Percentiles rank a stretch among this genome's conserved stretches.
Conservation (phyloP, 2,113 vertebrate species). For the Phrynocephalus versicolor region DNA sequence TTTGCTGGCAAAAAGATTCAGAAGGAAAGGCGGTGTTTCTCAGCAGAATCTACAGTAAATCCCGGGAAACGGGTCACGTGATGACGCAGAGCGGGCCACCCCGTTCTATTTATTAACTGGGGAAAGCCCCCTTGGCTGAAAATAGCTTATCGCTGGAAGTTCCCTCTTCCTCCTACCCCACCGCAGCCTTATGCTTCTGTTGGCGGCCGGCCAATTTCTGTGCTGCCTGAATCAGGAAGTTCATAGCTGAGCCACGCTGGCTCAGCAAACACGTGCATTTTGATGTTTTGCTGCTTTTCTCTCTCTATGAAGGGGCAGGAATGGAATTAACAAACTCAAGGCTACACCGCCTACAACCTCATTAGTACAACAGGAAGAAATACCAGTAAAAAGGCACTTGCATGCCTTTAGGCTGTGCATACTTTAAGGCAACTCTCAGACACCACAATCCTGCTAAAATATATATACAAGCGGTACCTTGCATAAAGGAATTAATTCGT, state of each 20-base stretch:
- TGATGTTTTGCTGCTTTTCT: slow-evolving; percentile 47
- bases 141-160: slow-evolving; percentile 70
- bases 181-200: slow-evolving; percentile 15
- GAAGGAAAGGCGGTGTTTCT: slow-evolving; percentile 82
- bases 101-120: slow-evolving; percentile 41
- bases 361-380: too few relatives aligned
- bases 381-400: too few relatives aligned
- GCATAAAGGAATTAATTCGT: too few relatives aligned
- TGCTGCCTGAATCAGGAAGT: slow-evolving; percentile 58
- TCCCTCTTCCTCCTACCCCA: slow-evolving; percentile 26
- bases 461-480: too few relatives aligned
- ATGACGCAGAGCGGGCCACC: slow-evolving; percentile 30
- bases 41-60: slow-evolving; percentile 85
- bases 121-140: slow-evolving; percentile 61
- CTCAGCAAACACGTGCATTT: neutral
- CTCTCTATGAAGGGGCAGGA: neutral
- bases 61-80: slow-evolving; percentile 58
- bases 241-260: neutral
- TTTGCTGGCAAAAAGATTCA: slow-evolving; percentile 84
- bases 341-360: too few relatives aligned
- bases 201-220: slow-evolving; percentile 58
- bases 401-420: neutral
- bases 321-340: neutral
- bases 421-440: neutral
- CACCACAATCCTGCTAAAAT: neutral